Conservation (phyloP, 2,113 vertebrate species). For the Rhegmatorhina hoffmannsi region DNA sequence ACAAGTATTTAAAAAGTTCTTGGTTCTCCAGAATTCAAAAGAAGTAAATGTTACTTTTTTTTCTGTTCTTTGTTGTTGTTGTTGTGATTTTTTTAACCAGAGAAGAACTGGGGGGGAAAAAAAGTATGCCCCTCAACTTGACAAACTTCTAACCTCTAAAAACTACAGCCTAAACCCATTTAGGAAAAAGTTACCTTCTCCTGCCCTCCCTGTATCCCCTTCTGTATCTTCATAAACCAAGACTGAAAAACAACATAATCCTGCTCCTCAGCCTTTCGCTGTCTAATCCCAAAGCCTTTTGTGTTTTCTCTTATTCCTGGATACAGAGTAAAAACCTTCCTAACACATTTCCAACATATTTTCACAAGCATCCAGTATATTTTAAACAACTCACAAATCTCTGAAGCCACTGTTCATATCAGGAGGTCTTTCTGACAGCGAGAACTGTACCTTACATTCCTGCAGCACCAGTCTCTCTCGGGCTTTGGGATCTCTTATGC, state of each 20-base stretch:
- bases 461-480: not conserved
- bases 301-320: not conserved
- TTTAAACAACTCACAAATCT: not conserved
- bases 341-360: not conserved
- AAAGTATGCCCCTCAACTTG: not conserved
- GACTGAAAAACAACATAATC: not conserved
- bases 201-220: not conserved
- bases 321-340: not conserved
- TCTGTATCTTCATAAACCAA: not conserved
- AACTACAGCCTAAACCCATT: not conserved
- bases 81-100: not conserved
- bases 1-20: not conserved
- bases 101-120: not conserved
- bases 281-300: not conserved
- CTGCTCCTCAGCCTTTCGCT: not conserved
- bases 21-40: not conserved
- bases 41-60: not conserved
- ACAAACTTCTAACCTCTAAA: not conserved
- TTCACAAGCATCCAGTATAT: not conserved
- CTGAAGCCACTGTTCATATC: not conserved
- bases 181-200: not conserved
- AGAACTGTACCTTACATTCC: not conserved
- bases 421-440: not conserved
- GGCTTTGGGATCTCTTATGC: not conserved
- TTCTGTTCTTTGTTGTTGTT: no score